These are phyloP conservation scores for Mormyrops boulengeri DNA, from an alignment of 2,797 vertebrate species.

Conservation along the genomic window DNA sequence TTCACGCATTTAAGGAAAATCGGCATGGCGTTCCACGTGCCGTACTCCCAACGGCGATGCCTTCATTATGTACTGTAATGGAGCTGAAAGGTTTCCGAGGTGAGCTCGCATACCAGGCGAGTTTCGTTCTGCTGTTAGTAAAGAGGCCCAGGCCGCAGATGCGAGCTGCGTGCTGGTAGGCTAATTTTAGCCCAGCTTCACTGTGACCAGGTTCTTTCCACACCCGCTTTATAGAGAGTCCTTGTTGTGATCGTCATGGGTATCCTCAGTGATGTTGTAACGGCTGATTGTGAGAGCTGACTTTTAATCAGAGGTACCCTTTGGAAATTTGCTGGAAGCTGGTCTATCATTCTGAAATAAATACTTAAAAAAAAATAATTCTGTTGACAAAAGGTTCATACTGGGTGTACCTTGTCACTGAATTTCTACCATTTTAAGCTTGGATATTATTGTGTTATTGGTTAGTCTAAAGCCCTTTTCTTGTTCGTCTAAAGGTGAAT, in stretches of 20 bases:
- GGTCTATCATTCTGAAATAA: neutral
- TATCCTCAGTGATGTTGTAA: neutral
- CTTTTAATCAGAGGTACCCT: neutral
- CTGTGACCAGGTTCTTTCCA: neutral
- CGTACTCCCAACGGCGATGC: neutral
- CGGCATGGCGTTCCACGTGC: neutral
- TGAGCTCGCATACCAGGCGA: neutral
- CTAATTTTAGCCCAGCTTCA: neutral
- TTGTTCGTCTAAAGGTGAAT: neutral
- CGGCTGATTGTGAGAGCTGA: neutral
- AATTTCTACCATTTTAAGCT: neutral
- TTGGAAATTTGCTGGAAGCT: neutral
- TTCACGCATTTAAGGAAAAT: neutral
- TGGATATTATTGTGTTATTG: neutral
- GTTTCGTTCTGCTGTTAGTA: neutral
- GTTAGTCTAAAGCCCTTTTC: neutral
- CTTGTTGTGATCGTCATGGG: neutral
- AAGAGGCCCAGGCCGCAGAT: neutral
- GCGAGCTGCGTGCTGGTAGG: neutral
- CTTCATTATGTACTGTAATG: neutral
- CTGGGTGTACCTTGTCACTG: neutral
- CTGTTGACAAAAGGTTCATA: neutral
- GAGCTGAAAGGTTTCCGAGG: neutral
- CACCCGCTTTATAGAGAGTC: neutral
- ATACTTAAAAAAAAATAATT: neutral